Conservation (phyloP, 1,140 invertebrate species). For the Listronotus oregonensis region DNA sequence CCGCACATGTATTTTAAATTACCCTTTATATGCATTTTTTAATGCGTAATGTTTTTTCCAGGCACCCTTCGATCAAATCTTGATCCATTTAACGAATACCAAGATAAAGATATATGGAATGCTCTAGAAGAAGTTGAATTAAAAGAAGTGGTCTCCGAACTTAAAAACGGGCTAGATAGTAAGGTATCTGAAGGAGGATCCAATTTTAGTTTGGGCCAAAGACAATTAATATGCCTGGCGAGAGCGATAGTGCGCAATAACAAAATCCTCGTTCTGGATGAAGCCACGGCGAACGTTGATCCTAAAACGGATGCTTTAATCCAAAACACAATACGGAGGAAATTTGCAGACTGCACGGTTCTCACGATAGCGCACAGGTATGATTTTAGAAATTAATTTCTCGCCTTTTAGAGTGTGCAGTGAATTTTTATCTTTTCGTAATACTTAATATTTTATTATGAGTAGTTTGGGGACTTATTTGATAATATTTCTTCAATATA, state of each 20-base stretch:
- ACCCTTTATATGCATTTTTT: too few species aligned
- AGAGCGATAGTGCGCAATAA: conserved; percentile 72
- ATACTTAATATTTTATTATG: too few species aligned
- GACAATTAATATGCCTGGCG: conserved; percentile 77
- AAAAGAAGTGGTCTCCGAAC: conserved; percentile 55
- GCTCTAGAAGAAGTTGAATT: conserved; percentile 67
- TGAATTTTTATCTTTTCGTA: too few species aligned
- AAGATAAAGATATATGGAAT: conserved; percentile 66
- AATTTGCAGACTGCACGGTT: conserved; percentile 67
- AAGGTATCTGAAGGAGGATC: conserved; percentile 65
- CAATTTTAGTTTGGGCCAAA: conserved; percentile 73
- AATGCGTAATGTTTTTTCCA: conserved; percentile 1
- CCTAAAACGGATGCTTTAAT: conserved; percentile 67
- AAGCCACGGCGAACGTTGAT: conserved; percentile 77
- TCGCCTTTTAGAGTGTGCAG: not conserved
- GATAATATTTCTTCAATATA: too few species aligned
- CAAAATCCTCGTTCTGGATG: conserved; percentile 71
- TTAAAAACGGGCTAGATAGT: conserved; percentile 54
- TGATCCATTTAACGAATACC: conserved; percentile 67
- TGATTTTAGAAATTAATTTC: not conserved
- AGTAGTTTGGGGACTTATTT: too few species aligned
- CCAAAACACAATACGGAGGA: conserved; percentile 65
- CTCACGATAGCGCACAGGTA: conserved; percentile 65
- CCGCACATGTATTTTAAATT: too few species aligned
- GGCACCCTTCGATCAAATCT: conserved; percentile 66